phyloP scores from a whole-genome alignment of 2,113 vertebrate species.

The Aphyosemion australe region DNA sequence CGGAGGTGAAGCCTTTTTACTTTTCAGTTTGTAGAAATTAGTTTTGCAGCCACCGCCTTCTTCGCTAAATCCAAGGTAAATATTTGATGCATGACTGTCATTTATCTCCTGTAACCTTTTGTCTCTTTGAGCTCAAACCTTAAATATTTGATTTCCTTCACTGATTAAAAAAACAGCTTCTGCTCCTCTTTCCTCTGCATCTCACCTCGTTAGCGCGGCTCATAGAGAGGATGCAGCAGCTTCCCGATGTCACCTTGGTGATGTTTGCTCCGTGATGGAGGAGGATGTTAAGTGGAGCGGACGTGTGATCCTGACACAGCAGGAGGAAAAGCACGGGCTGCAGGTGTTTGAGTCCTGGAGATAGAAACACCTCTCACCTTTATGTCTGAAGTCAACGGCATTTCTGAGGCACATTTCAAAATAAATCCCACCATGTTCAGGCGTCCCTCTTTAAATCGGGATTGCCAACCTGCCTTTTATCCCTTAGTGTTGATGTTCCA shows the following conservation, averaged over 20 bases:
- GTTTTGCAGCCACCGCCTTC: conserved; percentile 1
- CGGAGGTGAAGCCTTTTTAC: conserved; percentile 24
- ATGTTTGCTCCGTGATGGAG: conserved; percentile 57
- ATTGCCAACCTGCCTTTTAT: no score
- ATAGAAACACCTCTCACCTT: no score
- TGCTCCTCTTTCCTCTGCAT: not conserved
- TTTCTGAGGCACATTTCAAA: not conserved
- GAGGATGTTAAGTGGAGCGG: conserved; percentile 53
- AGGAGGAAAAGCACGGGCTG: conserved; percentile 10
- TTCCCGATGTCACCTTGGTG: conserved; percentile 64
- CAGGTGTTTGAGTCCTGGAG: conserved; percentile 17
- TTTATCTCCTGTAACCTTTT: not conserved
- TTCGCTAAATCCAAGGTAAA: conserved; percentile 18
- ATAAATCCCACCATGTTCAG: no score
- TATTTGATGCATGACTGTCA: conserved; percentile 15
- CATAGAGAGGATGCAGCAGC: conserved; percentile 30
- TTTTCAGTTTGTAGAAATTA: conserved; percentile 13
- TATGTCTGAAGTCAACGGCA: conserved; percentile 3
- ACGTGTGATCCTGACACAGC: conserved; percentile 64
- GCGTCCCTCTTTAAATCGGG: no score
- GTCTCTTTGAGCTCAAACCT: not conserved
- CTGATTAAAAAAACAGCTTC: not conserved
- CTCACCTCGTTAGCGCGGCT: conserved; percentile 4
- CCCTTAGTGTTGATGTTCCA: no score
- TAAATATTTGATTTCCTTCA: not conserved